A percentile compares a stretch with the other conserved stretches of the same genome.
Conservation (phyloP, 2,797 vertebrate genomes). For the Bradypodion ventrale region DNA sequence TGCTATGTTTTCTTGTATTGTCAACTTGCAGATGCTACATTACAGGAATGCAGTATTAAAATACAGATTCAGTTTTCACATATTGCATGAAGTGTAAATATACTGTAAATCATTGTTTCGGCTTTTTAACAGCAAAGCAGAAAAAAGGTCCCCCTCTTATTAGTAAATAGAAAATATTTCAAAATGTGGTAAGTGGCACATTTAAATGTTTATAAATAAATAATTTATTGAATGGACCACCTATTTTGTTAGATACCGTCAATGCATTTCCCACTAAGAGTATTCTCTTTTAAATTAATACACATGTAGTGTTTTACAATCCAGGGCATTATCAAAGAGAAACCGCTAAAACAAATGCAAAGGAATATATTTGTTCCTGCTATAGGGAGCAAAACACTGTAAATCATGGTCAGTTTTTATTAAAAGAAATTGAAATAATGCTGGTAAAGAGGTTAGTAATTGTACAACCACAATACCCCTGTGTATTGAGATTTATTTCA, state of each 20-base stretch:
- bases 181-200: conserved; percentile 30
- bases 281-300: conserved; percentile 33
- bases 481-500: conserved; percentile 35
- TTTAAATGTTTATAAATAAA: conserved; percentile 49
- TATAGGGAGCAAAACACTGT: conserved; percentile 44
- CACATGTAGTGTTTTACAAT: conserved; percentile 57
- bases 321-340: conserved; percentile 45
- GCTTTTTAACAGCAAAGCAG: conserved; percentile 67
- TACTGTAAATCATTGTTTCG: conserved; percentile 80
- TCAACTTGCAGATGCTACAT: conserved; percentile 98
- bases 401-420: conserved; percentile 21
- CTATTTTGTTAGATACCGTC: conserved; percentile 44
- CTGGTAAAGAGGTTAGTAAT: not conserved
- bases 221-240: conserved; percentile 45
- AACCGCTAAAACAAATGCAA: conserved; percentile 46
- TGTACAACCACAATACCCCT: conserved; percentile 8
- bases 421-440: conserved; percentile 22
- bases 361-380: conserved; percentile 51
- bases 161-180: conserved; percentile 51
- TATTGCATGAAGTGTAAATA: conserved; percentile 83
- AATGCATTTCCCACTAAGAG: conserved; percentile 49
- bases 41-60: conserved; percentile 81
- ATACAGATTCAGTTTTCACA: conserved; percentile 71
- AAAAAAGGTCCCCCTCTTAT: conserved; percentile 25
- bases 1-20: conserved; percentile 94